A percentile compares a stretch with the other conserved stretches of the same genome.
Conservation (phyloP, 2,797 vertebrate species). For the Sebastes itinus region DNA sequence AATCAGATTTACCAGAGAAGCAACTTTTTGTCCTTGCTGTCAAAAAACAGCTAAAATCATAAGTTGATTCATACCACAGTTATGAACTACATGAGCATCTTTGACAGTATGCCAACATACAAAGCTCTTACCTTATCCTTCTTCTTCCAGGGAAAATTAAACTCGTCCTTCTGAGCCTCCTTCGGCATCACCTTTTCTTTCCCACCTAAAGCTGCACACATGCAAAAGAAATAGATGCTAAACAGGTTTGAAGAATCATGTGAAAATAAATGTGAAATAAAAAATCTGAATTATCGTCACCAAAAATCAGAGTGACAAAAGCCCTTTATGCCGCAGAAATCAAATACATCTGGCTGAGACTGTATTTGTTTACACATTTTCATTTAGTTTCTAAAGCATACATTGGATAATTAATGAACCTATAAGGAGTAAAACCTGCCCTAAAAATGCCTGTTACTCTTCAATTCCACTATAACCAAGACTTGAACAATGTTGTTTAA, state of each 20-base stretch:
- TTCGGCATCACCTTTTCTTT: conserved; percentile 30
- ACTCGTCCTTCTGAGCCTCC: conserved; percentile 33
- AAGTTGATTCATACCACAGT: neutral
- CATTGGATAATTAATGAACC: neutral
- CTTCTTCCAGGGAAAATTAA: conserved; percentile 10
- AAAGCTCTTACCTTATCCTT: neutral
- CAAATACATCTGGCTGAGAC: neutral
- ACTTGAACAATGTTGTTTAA: too few relatives aligned
- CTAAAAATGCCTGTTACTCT: neutral
- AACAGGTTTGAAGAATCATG: neutral
- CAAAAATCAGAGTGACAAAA: neutral
- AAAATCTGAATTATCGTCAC: neutral
- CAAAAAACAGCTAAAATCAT: neutral
- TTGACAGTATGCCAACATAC: neutral
- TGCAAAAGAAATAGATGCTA: neutral
- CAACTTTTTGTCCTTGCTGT: neutral
- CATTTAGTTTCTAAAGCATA: neutral
- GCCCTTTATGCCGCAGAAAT: neutral
- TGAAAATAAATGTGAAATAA: neutral
- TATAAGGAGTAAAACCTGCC: neutral
- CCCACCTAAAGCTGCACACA: conserved; percentile 20
- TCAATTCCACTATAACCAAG: neutral
- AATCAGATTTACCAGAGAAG: too few relatives aligned
- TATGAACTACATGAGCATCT: neutral
- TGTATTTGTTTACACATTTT: neutral